Base-by-base conservation (phyloP, 2,113 vertebrate genomes). In the Melospiza melodia region DNA sequence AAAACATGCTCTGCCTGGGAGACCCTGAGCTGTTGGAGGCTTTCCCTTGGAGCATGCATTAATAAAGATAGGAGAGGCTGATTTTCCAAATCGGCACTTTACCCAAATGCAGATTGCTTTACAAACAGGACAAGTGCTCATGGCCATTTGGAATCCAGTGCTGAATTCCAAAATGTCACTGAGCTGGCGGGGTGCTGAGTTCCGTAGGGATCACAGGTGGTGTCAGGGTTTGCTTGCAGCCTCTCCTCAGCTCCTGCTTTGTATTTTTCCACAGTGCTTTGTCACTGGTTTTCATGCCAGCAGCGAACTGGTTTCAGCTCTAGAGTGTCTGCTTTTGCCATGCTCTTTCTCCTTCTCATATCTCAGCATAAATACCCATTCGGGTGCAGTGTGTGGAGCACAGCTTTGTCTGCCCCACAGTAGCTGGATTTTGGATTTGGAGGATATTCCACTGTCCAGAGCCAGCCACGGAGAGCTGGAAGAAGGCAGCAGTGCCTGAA, bases 1-100 rank as follows among this genome's bases (percentile, higher is more conserved):
- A 65, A 89, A 98, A 82, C 96, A 97, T 15, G 55, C 95, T 96
- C 77, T 95, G 95, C 87, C 87, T 79, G 84, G 66, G 88, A 96
- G 95, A 87, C 96, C 87, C 86, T 48, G 97, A 96, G 89, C 94
- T 90, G 30, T 57, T 94, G 89, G 97, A 94, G 97, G 85, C 43
- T 86, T 92, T 83, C 86, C 90, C 48, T 54, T 44, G 80, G 62
- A 95, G 81, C 49, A 7, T 65, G 87, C 52, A 31, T 96, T 97
- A 93, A 27, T 69, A 95, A 94, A 94, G 89, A 63, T 46, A 44
- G 51, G 11, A 88, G 85, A 95, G 96, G 43, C 90, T 91, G 94
- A 66, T 74, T 97, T 95, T 84, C 51, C 90, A 44, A 87, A 54
- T 80, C 87, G 88, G 95, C 94, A 78, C 68, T 92, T 94, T 37